These are phyloP conservation scores for Leptinotarsa rubiginosa DNA, from an alignment of 2,888 invertebrate species.

Conservation along the genomic window DNA sequence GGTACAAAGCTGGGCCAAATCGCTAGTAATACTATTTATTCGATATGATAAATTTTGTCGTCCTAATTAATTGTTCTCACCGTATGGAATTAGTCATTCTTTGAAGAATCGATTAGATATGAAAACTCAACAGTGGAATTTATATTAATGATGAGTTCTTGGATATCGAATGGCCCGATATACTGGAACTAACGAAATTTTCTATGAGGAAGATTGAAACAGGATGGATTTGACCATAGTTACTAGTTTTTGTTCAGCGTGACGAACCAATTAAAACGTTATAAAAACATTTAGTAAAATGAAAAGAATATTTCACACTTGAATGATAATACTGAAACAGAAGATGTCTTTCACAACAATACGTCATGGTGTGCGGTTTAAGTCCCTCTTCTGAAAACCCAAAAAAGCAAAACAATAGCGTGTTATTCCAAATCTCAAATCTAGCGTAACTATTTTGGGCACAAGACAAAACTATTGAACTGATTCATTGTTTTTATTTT, in stretches of 20 bases:
- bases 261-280: constrained; percentile 12
- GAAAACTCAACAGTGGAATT: neutral
- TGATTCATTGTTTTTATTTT: neutral
- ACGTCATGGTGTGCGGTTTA: constrained; percentile 4
- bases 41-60: too few relatives aligned
- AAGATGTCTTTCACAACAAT: constrained; percentile 1
- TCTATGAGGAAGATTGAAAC: constrained; percentile 13
- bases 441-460: constrained; percentile 6
- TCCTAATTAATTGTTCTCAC: neutral
- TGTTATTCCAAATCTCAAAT: neutral
- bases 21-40: too few relatives aligned
- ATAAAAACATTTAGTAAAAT: constrained; percentile 34
- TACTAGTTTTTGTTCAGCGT: constrained; percentile 14
- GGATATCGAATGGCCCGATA: neutral
- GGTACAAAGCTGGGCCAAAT: too few relatives aligned
- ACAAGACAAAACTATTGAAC: constrained; percentile 13
- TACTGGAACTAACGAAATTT: constrained; percentile 15
- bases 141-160: neutral
- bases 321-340: constrained; percentile 15
- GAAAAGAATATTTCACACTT: constrained; percentile 42
- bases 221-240: constrained; percentile 1
- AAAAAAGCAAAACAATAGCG: constrained; percentile 1
- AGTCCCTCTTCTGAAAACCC: neutral
- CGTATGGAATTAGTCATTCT: neutral
- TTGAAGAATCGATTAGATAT: neutral